These are phyloP conservation scores for Apteryx owenii DNA, from an alignment of 2,113 vertebrate genomes.

Conservation along the genomic window DNA sequence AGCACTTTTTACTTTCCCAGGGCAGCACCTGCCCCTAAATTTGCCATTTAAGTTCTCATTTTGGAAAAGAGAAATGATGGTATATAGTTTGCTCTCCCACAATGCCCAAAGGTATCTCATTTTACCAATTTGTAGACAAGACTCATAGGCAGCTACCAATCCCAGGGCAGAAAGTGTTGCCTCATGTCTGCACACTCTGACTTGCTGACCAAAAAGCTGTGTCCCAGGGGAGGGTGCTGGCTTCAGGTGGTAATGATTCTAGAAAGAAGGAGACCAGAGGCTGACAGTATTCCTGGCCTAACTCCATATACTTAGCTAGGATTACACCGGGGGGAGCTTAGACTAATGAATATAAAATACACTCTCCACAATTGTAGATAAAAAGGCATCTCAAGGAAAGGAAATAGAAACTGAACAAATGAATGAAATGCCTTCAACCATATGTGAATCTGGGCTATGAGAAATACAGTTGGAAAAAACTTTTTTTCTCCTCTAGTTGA, in stretches of 20 bases:
- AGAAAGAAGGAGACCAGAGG: background rate
- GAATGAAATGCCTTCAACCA: constrained; percentile 6
- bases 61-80: background rate
- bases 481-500: background rate
- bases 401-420: constrained; percentile 11
- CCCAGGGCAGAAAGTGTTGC: background rate
- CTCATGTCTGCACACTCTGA: background rate
- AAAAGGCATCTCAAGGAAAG: background rate
- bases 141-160: constrained; percentile 10
- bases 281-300: constrained; percentile 8
- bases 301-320: background rate
- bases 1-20: background rate
- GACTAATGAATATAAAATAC: constrained; percentile 6
- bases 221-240: background rate
- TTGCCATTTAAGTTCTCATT: background rate
- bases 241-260: background rate
- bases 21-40: background rate
- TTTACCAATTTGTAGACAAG: constrained; percentile 7
- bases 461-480: background rate
- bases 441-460: background rate
- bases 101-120: background rate
- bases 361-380: background rate
- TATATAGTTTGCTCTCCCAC: background rate
- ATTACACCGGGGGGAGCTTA: background rate
- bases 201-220: background rate